A percentile compares a stretch with the other conserved stretches of the same genome.
Evolutionary conservation across 2,797 vertebrate genomes (phyloP).

Genomic region (Gorsachius magnificus): DNA sequence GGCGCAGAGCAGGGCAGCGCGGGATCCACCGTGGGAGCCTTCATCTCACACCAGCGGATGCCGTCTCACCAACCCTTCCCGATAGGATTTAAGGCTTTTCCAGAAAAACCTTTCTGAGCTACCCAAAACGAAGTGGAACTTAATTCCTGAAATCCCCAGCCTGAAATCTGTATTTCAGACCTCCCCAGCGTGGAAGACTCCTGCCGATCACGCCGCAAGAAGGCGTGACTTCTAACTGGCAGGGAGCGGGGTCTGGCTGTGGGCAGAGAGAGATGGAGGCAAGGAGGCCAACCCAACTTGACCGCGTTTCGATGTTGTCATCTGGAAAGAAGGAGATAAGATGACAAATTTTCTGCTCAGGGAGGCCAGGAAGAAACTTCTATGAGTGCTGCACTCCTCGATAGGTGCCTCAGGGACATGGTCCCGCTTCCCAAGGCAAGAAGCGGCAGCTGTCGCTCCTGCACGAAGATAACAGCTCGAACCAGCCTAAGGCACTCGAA

Average conservation of each 20-base stretch:
- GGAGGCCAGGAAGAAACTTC: neutral
- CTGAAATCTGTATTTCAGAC: neutral
- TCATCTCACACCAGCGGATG: neutral
- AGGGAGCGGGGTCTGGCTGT: neutral
- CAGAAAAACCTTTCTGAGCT: neutral
- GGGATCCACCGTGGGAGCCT: neutral
- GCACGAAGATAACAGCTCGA: neutral
- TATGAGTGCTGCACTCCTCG: neutral
- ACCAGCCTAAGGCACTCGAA: conserved; percentile 16
- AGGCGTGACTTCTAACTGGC: neutral
- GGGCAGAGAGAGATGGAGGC: neutral
- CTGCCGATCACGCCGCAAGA: rapidly evolving
- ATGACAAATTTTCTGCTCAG: neutral
- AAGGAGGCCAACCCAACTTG: neutral
- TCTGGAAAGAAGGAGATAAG: neutral
- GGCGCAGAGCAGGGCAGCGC: rapidly evolving
- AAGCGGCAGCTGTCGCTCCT: neutral
- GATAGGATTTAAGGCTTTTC: neutral
- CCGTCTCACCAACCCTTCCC: neutral
- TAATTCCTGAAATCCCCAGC: neutral
- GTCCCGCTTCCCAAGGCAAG: neutral
- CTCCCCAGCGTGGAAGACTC: neutral
- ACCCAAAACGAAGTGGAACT: neutral
- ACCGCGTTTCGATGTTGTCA: rapidly evolving
- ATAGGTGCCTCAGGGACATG: neutral